A percentile compares a stretch with the other conserved stretches of the same genome.
These are phyloP conservation scores for Timandra comae DNA, from an alignment of 2,888 invertebrate species.

Conservation along the genomic window DNA sequence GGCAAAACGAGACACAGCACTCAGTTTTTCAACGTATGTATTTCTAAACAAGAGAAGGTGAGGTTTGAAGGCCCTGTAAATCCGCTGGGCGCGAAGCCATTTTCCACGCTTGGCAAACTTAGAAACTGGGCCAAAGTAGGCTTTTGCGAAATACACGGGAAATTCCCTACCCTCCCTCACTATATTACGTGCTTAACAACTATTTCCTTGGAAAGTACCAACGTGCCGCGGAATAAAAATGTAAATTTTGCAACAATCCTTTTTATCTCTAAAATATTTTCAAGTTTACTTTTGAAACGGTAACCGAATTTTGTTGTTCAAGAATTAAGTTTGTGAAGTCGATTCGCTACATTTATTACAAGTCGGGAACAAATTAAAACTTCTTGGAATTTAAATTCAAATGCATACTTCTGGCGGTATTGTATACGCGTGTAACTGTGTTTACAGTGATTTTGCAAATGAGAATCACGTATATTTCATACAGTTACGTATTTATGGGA, in stretches of 20 bases:
- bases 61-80: constrained; percentile 53
- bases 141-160: constrained; percentile 62
- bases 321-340: constrained; percentile 4
- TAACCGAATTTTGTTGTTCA: constrained; percentile 14
- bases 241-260: constrained; percentile 36
- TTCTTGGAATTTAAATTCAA: too few species aligned
- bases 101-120: constrained; percentile 68
- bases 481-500: too few species aligned
- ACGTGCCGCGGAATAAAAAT: constrained; percentile 52
- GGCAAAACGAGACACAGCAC: too few species aligned
- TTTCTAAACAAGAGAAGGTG: not conserved
- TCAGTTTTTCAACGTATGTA: too few species aligned
- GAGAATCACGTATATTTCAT: too few species aligned
- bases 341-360: constrained; percentile 1
- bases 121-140: constrained; percentile 71
- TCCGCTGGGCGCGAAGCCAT: constrained; percentile 60
- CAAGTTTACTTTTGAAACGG: constrained; percentile 13
- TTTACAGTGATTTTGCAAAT: too few species aligned
- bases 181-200: constrained; percentile 66
- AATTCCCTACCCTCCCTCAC: constrained; percentile 47
- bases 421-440: too few species aligned
- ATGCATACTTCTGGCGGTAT: too few species aligned
- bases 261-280: constrained; percentile 29
- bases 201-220: constrained; percentile 49
- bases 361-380: not conserved